Evolutionary conservation across 1,140 invertebrate species (phyloP), one percentile per base, ranked within the genome.

Genomic region (Zaprionus vittiger): DNA sequence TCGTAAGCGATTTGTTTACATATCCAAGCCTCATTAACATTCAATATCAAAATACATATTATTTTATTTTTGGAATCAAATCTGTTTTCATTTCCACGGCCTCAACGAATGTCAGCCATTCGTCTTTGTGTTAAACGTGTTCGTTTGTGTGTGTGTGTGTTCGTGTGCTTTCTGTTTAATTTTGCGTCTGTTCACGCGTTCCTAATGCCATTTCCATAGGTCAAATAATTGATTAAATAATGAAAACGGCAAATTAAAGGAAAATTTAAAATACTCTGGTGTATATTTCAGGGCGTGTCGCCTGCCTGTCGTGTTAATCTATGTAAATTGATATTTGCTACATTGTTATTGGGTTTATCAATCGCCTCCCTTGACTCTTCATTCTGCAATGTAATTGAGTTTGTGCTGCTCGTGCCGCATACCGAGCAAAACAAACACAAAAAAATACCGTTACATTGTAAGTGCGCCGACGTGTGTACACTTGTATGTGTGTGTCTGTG

Each of bases 381-480:
- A 15, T 56, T 24, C 47, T 22, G 38, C 22, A 26, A 41, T 64
- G 31, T 38, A 28, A 56, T 44, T 57, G 69, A 56, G 44, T 57
- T 59, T 73, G 62, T 67, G 49, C 20, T 47, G 44, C 49, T 47
- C 49, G 62, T 66, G 44, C 68, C 41, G 56, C 57, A 38, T 52
- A 24, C 49, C 49, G 69, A 77, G 62, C 74, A 77, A 77, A 77
- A 77, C 74, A 77, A 77, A 77, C 70, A 66, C 56, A 56, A 49
- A 64, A 56, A 84, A 75, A 69, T 62, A 80, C 80, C 79, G 83
- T 69, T 72, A 71, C 79, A 54, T 54, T 47, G 41, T 79, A 57
- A 69, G 66, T 49, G 55, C 22, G 41, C 57, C 26, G 44, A 44
- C 22, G 41, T 38, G 17, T 12, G 55, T 47, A 37, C 17, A 15